A percentile compares a stretch with the other conserved stretches of the same genome.
Conservation (phyloP, 2,113 vertebrate species). For the Labeo rohita region DNA sequence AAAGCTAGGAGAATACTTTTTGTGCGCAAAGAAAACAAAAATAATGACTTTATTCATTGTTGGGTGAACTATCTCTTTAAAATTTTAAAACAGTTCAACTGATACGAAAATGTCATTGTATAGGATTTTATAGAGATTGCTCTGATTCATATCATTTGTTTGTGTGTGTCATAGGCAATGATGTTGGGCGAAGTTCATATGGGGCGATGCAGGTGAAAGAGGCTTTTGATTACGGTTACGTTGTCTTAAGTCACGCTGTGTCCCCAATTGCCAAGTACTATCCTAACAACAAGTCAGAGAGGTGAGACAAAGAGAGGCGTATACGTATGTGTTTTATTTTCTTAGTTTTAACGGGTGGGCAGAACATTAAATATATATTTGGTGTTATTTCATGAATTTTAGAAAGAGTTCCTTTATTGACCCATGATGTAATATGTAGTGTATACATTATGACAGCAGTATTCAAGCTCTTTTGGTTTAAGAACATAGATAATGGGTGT, state of each 20-base stretch:
- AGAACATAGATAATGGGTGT: background rate
- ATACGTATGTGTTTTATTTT: background rate
- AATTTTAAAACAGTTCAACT: background rate
- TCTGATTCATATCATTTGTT: background rate
- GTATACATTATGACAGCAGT: background rate
- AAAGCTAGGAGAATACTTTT: too few species aligned
- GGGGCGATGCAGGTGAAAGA: constrained; percentile 99
- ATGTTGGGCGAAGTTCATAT: constrained; percentile 97
- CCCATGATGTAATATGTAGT: background rate
- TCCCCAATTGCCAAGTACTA: constrained; percentile 95
- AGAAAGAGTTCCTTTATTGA: background rate
- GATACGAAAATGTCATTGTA: background rate
- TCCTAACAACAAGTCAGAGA: constrained; percentile 94
- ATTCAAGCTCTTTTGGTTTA: background rate
- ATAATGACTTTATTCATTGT: too few species aligned
- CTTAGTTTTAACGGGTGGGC: background rate
- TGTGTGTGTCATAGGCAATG: constrained; percentile 83
- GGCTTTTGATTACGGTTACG: constrained; percentile 97
- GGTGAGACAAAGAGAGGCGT: constrained; percentile 73
- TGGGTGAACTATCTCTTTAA: too few species aligned
- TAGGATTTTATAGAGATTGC: background rate
- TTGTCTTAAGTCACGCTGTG: constrained; percentile 93
- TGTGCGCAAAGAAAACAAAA: too few species aligned
- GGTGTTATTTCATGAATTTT: background rate
- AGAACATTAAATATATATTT: background rate